Evolutionary conservation across 2,113 vertebrate species (phyloP).

Genomic region (Chlamydotis undulata): DNA sequence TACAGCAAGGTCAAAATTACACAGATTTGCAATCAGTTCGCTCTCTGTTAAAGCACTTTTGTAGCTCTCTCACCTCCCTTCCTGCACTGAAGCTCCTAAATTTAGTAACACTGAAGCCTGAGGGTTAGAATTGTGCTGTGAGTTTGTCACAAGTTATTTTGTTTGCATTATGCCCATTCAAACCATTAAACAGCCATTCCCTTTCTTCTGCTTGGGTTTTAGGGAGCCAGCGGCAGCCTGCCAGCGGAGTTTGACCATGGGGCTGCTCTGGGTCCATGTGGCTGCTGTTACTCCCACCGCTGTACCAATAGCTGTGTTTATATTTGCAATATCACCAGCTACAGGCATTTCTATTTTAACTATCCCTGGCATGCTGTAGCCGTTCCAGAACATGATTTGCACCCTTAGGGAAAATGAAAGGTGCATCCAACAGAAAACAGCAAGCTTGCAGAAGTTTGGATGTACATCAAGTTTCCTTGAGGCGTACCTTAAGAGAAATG

Average conservation of each 20-base stretch:
- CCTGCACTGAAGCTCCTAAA: neutral
- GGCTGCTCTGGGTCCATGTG: neutral
- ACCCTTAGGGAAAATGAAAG: conserved; percentile 37
- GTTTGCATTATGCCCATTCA: neutral
- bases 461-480: conserved; percentile 65
- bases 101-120: neutral
- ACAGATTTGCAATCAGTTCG: neutral
- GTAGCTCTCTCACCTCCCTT: neutral
- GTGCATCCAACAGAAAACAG: conserved; percentile 46
- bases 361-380: conserved; percentile 35
- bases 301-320: conserved; percentile 29
- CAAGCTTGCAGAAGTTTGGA: conserved; percentile 58
- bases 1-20: neutral
- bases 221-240: neutral
- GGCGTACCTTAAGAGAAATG: conserved; percentile 6
- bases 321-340: conserved; percentile 47
- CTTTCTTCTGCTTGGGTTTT: neutral
- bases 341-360: conserved; percentile 54
- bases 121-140: neutral
- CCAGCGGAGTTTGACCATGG: neutral
- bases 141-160: neutral
- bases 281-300: neutral
- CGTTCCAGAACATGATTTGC: conserved; percentile 54
- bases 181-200: neutral
- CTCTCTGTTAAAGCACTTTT: neutral